A percentile compares a stretch with the other conserved stretches of the same genome.
Evolutionary conservation across 2,113 vertebrate genomes (phyloP).

Genomic region (Rattus norvegicus): GRCr8 NC_086023.1:67026001-67026500

Average conservation of each 20-base stretch:
- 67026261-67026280: neutral
- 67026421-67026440: constrained; percentile 69
- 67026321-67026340: neutral
- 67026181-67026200: constrained; percentile 53
- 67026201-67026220: constrained; percentile 50
- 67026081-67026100: constrained; percentile 49
- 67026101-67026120: constrained; percentile 66
- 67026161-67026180: constrained; percentile 60
- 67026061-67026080: constrained; percentile 45
- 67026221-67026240: constrained; percentile 63
- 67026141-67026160: constrained; percentile 66
- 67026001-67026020: neutral
- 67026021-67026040: constrained; percentile 40
- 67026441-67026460: constrained; percentile 72
- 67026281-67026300: constrained; percentile 30
- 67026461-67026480: neutral
- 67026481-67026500: neutral
- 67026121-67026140: constrained; percentile 63
- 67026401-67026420: constrained; percentile 68
- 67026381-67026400: constrained; percentile 60
- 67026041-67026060: neutral
- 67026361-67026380: constrained; percentile 59
- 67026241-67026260: constrained; percentile 62
- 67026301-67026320: constrained; percentile 43
- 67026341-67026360: constrained; percentile 49